phyloP scores from a whole-genome alignment of 2,888 invertebrate genomes.

The Asteroscopus sphinx region DNA sequence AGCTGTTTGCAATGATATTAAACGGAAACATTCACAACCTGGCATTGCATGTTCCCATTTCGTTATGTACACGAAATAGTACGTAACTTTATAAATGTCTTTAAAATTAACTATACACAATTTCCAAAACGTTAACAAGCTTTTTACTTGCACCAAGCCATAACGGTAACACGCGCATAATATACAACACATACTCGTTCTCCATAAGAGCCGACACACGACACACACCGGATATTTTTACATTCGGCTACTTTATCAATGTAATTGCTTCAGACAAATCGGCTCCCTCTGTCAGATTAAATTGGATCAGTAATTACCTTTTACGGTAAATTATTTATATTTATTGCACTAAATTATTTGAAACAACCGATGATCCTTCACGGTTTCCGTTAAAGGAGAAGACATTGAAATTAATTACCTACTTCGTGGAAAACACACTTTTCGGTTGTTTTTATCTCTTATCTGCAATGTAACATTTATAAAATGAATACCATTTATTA shows the following conservation, averaged over 20 bases:
- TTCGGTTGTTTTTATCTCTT: slow-evolving; percentile 8
- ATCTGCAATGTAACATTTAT: slow-evolving; percentile 2
- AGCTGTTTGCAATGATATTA: no score
- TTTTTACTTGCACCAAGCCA: slow-evolving; percentile 58
- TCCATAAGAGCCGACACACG: slow-evolving; percentile 63
- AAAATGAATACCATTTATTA: slow-evolving; percentile 4
- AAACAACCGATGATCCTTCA: slow-evolving; percentile 54
- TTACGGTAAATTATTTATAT: slow-evolving; percentile 18
- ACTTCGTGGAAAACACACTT: slow-evolving; percentile 10
- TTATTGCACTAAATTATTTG: slow-evolving; percentile 22
- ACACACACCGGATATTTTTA: slow-evolving; percentile 65
- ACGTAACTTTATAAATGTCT: no score
- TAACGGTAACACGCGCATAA: slow-evolving; percentile 72
- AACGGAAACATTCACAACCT: no score
- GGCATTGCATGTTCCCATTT: no score
- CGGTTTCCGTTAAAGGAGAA: slow-evolving; percentile 42
- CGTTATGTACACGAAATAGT: no score
- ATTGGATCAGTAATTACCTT: slow-evolving; percentile 34
- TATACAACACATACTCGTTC: slow-evolving; percentile 57
- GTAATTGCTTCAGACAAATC: slow-evolving; percentile 50
- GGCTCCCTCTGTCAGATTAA: slow-evolving; percentile 29
- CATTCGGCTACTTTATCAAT: slow-evolving; percentile 39
- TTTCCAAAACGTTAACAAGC: no score
- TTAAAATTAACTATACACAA: no score
- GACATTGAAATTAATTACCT: slow-evolving; percentile 31